phyloP scores from a whole-genome alignment of 2,113 vertebrate species.

The Rhagologus leucostigma region DNA sequence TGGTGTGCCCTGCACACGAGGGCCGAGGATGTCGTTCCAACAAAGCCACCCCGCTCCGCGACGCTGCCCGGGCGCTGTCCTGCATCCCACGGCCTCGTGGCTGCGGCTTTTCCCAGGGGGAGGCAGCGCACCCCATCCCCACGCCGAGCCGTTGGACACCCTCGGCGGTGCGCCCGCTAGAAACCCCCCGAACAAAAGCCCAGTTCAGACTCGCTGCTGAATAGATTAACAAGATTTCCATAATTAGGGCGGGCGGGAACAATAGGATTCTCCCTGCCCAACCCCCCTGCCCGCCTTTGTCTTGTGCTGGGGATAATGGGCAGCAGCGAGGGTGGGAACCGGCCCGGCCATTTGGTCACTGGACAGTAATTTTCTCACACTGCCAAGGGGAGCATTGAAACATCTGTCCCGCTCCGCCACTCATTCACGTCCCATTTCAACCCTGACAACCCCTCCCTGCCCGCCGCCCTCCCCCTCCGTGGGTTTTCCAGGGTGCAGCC shows the following conservation, averaged over 20 bases:
- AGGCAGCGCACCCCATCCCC: not conserved
- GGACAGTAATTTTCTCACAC: slow-evolving; percentile 79
- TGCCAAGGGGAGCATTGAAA: slow-evolving; percentile 79
- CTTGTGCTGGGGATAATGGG: slow-evolving; percentile 82
- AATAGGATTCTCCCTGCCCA: slow-evolving; percentile 85
- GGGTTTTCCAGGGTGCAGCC: not conserved
- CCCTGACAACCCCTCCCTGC: slow-evolving; percentile 15
- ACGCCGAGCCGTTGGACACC: slow-evolving; percentile 46
- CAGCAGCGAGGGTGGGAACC: slow-evolving; percentile 68
- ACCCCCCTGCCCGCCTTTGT: slow-evolving; percentile 80
- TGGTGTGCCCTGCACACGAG: rapidly evolving
- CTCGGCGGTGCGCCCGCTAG: slow-evolving; percentile 10
- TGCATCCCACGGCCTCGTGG: not conserved
- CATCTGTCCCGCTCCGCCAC: slow-evolving; percentile 70
- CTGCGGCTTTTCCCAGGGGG: not conserved
- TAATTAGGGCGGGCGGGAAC: slow-evolving; percentile 86
- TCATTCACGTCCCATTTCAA: slow-evolving; percentile 35
- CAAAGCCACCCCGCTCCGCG: not conserved
- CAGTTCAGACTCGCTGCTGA: slow-evolving; percentile 73
- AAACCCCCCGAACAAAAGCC: slow-evolving; percentile 68
- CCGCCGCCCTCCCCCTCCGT: not conserved
- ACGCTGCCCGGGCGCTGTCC: not conserved
- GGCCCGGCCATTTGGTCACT: slow-evolving; percentile 79
- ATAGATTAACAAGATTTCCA: slow-evolving; percentile 99
- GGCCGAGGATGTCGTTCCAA: rapidly evolving